Evolutionary conservation across 2,113 vertebrate genomes (phyloP), one percentile per base, ranked within the genome.

Genomic region (Prunella fulvescens): DNA sequence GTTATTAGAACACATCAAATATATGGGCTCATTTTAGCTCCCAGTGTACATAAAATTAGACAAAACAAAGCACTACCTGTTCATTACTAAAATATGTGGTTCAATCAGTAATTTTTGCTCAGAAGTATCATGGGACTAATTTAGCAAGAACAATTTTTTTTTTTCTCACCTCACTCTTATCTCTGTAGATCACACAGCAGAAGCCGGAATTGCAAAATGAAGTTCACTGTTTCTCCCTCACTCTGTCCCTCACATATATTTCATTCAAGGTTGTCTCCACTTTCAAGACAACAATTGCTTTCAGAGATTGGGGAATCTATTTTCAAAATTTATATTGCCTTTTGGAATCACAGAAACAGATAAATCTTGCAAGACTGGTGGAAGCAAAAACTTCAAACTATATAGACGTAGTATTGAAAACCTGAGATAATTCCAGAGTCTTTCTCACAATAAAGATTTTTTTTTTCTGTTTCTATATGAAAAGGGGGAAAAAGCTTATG

Each of bases 281-380:
- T 96, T 93, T 87, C 53, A 92, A 88, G 86, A 84, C 29, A 82
- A 81, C 83, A 91, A 90, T 79, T 95, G 83, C 66, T 94, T 95
- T 96, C 42, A 95, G 95, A 90, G 80, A 64, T 2, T 95, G 64
- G 70, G 54, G 96, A 96, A 96, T 96, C 90, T 95, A 90, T 94
- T 97, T 89, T 85, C 80, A 81, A 77, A 64, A 95, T 95, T 96
- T 95, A 93, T 92, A 70, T 70, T 78, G 90, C 71, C 61, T 92
- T 93, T 95, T 85, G 45, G 76, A 95, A 82, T 93, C 50, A 60
- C 57, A 94, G 92, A 92, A 93, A 84, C 78, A 47, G 60, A 90
- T 87, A 95, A 88, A 96, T 84, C 69, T 92, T 57, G 3, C 51
- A 42, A 67, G 58, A 66, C 57, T 67, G 70, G 83, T 57, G 45